phyloP scores from a whole-genome alignment of 2,113 vertebrate genomes.

The Ptilonorhynchus violaceus region DNA sequence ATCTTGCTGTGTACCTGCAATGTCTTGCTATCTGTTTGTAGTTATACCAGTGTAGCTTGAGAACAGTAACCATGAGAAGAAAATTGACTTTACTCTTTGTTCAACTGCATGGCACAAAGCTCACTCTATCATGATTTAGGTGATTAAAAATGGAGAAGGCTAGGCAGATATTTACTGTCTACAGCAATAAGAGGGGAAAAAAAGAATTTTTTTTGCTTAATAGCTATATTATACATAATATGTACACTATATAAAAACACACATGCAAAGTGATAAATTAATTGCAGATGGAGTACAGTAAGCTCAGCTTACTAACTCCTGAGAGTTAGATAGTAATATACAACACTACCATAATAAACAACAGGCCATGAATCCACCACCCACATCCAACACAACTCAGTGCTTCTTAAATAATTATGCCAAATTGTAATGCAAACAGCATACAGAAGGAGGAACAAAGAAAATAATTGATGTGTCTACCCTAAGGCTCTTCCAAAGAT shows the following conservation, averaged over 20 bases:
- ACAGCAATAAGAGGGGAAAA: neutral
- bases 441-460: constrained; percentile 41
- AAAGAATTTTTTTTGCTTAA: neutral
- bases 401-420: constrained; percentile 41
- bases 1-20: neutral
- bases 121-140: neutral
- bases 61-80: neutral
- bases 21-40: neutral
- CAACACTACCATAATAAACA: neutral
- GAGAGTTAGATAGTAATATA: neutral
- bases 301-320: neutral
- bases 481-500: constrained; percentile 37
- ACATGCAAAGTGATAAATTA: neutral
- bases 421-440: constrained; percentile 37
- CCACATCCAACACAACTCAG: constrained; percentile 3
- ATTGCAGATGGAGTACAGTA: neutral
- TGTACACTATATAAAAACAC: neutral
- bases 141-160: neutral
- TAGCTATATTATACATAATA: neutral
- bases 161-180: neutral
- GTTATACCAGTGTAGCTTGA: neutral
- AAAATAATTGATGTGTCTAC: constrained; percentile 11
- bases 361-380: neutral
- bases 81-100: neutral
- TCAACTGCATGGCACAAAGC: neutral